phyloP scores from a whole-genome alignment of 2,888 invertebrate genomes.

The Pantelozetes paolii region DNA sequence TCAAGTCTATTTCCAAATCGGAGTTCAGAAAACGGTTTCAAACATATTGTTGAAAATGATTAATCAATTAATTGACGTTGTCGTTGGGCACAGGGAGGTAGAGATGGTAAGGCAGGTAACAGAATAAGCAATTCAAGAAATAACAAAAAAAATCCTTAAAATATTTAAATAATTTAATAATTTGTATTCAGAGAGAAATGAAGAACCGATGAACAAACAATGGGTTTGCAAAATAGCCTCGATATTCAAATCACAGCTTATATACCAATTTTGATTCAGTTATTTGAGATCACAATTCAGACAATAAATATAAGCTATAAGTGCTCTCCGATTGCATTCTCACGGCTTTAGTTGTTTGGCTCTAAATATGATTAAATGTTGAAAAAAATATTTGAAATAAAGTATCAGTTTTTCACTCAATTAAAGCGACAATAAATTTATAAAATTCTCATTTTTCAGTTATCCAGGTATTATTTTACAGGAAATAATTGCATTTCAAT shows the following conservation, averaged over 20 bases:
- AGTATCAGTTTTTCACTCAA: neutral
- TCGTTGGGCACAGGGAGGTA: too few species aligned
- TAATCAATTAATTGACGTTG: too few species aligned
- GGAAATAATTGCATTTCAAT: neutral
- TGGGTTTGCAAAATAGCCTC: neutral
- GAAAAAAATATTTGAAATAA: neutral
- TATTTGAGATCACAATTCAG: constrained; percentile 6
- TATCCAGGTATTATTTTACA: neutral
- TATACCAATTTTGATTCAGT: constrained; percentile 4
- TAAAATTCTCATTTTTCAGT: neutral
- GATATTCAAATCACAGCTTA: neutral
- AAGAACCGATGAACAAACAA: constrained; percentile 2
- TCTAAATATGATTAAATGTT: neutral
- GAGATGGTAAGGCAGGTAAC: neutral
- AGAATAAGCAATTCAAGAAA: neutral
- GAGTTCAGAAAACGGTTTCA: too few species aligned
- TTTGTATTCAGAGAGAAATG: too few species aligned
- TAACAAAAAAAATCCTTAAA: neutral
- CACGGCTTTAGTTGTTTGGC: neutral
- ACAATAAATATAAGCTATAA: neutral
- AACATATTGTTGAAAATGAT: too few species aligned
- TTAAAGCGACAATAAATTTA: too few species aligned
- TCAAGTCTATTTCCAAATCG: too few species aligned
- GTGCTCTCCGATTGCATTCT: constrained; percentile 10
- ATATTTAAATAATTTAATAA: neutral